Evolutionary conservation across 2,113 vertebrate genomes (phyloP).

Genomic region (Ploceus nigricollis): DNA sequence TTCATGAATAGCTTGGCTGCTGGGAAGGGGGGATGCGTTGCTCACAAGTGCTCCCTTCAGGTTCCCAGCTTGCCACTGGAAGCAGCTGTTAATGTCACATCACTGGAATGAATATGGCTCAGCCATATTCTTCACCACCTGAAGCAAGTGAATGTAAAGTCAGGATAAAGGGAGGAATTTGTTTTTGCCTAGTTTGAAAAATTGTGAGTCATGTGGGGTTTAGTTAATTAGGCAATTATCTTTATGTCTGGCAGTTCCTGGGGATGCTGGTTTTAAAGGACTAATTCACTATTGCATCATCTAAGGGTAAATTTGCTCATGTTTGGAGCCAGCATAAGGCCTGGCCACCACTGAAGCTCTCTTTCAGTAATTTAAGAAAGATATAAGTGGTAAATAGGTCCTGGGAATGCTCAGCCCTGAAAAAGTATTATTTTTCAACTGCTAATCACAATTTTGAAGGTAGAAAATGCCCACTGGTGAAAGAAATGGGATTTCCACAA

Average conservation of each 20-base stretch:
- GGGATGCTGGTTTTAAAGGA: neutral
- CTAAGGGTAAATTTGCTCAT: neutral
- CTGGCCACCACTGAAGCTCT: neutral
- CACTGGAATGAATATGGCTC: neutral
- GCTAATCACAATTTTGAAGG: neutral
- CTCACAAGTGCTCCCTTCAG: neutral
- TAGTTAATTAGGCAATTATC: constrained; percentile 11
- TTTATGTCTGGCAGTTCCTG: neutral
- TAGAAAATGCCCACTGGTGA: neutral
- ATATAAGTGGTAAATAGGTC: neutral
- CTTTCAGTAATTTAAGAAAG: neutral
- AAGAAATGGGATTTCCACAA: neutral
- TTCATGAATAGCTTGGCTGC: neutral
- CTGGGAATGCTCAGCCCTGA: neutral
- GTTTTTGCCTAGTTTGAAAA: neutral
- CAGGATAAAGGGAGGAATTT: neutral
- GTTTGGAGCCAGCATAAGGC: neutral
- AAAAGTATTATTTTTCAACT: neutral
- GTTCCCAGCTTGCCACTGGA: neutral
- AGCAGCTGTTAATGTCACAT: neutral
- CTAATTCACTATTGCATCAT: neutral
- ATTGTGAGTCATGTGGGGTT: neutral
- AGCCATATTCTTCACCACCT: neutral
- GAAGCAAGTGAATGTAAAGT: neutral
- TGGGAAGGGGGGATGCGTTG: neutral